Percentiles rank a stretch among this genome's conserved stretches.
These are phyloP conservation scores for Nematopogon swammerdamellus DNA, from an alignment of 2,888 invertebrate genomes.

Conservation along the genomic window DNA sequence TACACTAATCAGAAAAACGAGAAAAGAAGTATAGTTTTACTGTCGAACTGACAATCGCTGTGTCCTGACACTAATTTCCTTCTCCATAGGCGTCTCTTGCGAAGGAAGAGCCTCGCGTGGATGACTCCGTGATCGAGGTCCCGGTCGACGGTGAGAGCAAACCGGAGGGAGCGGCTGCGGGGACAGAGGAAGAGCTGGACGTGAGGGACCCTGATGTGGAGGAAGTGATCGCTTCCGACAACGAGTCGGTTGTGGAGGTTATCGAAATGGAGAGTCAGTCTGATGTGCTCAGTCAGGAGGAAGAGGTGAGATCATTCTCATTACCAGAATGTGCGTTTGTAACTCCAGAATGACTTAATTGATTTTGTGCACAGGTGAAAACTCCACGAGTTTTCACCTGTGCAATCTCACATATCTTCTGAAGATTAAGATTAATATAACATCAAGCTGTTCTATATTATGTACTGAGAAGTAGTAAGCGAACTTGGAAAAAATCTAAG, in stretches of 20 bases:
- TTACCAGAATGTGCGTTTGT: too few species aligned
- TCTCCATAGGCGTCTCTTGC: conserved; percentile 26
- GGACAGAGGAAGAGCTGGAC: conserved; percentile 20
- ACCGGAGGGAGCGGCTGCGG: conserved; percentile 17
- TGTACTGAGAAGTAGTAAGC: too few species aligned
- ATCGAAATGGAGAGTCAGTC: conserved; percentile 18
- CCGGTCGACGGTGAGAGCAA: conserved; percentile 14
- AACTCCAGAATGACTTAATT: too few species aligned
- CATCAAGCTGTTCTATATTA: too few species aligned
- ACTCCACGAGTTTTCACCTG: too few species aligned
- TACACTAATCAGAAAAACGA: too few species aligned
- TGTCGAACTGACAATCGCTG: not conserved
- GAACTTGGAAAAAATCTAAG: too few species aligned
- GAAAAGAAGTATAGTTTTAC: not conserved
- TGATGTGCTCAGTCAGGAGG: conserved; percentile 20
- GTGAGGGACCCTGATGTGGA: conserved; percentile 16
- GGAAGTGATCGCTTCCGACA: conserved; percentile 27
- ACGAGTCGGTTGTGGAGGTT: conserved; percentile 40
- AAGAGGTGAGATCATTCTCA: conserved; percentile 24
- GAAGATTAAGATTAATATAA: too few species aligned
- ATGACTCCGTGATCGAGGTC: conserved; percentile 15
- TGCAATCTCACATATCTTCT: too few species aligned
- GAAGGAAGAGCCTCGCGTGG: conserved; percentile 23
- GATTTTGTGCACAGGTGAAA: too few species aligned
- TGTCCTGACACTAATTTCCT: not conserved